Evolutionary conservation across 2,797 vertebrate species (phyloP).

Genomic region (Austrolebias charrua): DNA sequence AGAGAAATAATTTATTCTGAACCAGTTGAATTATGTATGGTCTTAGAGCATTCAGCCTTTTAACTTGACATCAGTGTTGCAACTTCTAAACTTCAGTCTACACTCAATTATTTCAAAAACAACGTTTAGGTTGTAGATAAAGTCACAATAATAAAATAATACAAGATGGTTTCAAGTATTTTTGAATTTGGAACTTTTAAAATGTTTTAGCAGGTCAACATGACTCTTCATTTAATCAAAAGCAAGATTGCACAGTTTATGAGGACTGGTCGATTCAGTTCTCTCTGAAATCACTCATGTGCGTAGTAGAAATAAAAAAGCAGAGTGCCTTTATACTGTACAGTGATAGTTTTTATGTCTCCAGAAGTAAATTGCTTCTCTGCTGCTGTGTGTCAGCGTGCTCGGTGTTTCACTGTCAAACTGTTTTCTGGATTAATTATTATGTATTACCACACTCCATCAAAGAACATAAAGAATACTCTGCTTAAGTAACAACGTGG

Average conservation of each 20-base stretch:
- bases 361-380: neutral
- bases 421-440: conserved; percentile 31
- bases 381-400: neutral
- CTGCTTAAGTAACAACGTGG: neutral
- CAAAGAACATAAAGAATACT: neutral
- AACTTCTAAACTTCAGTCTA: conserved; percentile 2
- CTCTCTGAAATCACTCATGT: too few species aligned
- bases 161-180: too few species aligned
- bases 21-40: neutral
- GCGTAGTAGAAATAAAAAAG: neutral
- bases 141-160: conserved; percentile 8
- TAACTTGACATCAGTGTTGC: conserved; percentile 2
- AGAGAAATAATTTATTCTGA: conserved; percentile 4
- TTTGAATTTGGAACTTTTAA: too few species aligned
- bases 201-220: too few species aligned
- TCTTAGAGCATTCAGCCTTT: conserved; percentile 10
- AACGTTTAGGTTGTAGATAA: neutral
- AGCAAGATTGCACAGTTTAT: too few species aligned
- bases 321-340: neutral
- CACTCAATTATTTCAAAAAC: neutral
- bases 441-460: conserved; percentile 26
- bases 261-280: too few species aligned
- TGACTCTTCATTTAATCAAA: too few species aligned
- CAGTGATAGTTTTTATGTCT: neutral
- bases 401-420: conserved; percentile 3